Percentiles rank a stretch among this genome's conserved stretches.
Evolutionary conservation across 2,113 vertebrate genomes (phyloP).

Genomic region (Hippocampus mohnikei): DNA sequence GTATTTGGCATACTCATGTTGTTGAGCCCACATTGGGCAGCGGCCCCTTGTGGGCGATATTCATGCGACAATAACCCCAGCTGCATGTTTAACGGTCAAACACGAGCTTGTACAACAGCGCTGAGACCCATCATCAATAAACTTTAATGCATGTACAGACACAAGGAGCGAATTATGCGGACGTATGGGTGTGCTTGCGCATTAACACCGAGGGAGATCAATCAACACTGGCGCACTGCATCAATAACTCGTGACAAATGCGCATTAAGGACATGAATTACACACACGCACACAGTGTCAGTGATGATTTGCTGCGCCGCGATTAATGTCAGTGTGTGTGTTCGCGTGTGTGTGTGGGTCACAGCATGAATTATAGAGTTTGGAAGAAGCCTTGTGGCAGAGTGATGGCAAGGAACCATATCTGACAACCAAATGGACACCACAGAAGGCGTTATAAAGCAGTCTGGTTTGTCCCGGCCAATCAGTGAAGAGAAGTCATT

Average conservation of each 20-base stretch:
- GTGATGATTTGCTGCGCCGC: neutral
- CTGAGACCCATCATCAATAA: neutral
- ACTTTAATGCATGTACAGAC: neutral
- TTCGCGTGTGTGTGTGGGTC: neutral
- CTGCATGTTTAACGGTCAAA: neutral
- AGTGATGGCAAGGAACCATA: no score
- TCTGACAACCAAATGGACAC: no score
- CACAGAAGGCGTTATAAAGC: no score
- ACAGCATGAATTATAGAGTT: neutral
- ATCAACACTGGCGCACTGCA: neutral
- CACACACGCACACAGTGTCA: neutral
- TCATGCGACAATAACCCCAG: neutral
- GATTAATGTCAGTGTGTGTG: neutral
- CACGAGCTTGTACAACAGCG: neutral
- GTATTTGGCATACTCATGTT: no score
- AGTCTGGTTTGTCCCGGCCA: no score
- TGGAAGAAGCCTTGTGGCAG: neutral
- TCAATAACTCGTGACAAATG: conserved; percentile 1
- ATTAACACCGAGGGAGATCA: neutral
- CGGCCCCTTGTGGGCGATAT: neutral
- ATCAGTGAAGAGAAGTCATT: no score
- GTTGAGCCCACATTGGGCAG: no score
- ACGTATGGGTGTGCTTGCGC: neutral
- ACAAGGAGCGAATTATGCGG: neutral
- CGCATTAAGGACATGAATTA: neutral